A percentile compares a stretch with the other conserved stretches of the same genome.
Conservation (phyloP, 2,888 invertebrate species). For the Noctua fimbriata region DNA sequence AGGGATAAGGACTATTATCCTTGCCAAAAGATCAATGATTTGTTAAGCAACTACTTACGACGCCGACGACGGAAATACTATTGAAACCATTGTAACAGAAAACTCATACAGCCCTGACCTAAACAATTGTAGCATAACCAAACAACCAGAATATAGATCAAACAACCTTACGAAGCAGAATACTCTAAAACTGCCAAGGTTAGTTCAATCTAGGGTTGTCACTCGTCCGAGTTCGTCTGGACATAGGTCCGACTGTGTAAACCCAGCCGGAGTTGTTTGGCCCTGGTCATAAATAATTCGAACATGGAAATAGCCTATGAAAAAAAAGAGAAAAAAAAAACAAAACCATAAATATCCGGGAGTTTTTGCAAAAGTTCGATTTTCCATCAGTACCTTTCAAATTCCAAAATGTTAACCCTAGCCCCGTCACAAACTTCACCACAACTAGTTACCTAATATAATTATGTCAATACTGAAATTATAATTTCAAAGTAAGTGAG, state of each 20-base stretch:
- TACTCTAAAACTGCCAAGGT: slow-evolving; percentile 23
- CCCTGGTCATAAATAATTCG: too few species aligned
- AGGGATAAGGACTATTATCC: too few species aligned
- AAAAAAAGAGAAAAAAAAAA: background rate
- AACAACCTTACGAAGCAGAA: slow-evolving; percentile 5
- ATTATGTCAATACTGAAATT: slow-evolving; percentile 63
- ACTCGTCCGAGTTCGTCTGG: background rate
- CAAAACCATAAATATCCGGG: background rate
- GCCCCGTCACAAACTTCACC: slow-evolving; percentile 13
- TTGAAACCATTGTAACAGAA: background rate
- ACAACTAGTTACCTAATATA: slow-evolving; percentile 47
- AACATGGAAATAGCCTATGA: too few species aligned
- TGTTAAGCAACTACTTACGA: background rate
- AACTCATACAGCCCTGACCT: slow-evolving; percentile 1
- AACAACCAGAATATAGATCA: slow-evolving; percentile 12
- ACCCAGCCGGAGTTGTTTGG: too few species aligned
- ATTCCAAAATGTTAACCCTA: background rate
- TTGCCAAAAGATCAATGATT: background rate
- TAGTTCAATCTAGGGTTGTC: slow-evolving; percentile 13
- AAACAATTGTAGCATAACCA: slow-evolving; percentile 13
- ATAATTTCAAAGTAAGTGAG: slow-evolving; percentile 56
- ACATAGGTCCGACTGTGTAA: background rate
- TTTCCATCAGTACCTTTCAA: background rate
- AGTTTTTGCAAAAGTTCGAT: background rate
- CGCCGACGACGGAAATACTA: background rate